Evolutionary conservation across 1,140 invertebrate genomes (phyloP).

Genomic region (Ceratina japonica): DNA sequence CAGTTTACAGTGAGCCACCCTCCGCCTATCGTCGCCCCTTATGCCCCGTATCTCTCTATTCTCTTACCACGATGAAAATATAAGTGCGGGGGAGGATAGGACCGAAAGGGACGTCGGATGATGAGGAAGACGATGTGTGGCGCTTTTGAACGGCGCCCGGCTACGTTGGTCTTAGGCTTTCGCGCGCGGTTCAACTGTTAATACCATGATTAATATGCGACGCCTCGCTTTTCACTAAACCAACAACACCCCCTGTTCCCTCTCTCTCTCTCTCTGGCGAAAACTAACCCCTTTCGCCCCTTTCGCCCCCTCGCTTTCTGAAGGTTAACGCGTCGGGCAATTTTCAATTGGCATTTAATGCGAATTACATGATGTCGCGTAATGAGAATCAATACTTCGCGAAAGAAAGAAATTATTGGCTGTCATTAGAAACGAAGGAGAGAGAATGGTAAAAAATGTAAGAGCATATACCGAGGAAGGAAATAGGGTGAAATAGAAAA

Average conservation of each 20-base stretch:
- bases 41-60: not conserved
- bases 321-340: too few relatives aligned
- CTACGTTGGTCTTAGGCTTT: conserved; percentile 33
- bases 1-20: conserved; percentile 26
- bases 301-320: not conserved
- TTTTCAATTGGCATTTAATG: too few relatives aligned
- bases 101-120: not conserved
- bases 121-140: conserved; percentile 18
- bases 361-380: too few relatives aligned
- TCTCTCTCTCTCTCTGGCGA: not conserved
- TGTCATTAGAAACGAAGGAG: too few relatives aligned
- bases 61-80: conserved; percentile 9
- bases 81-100: not conserved
- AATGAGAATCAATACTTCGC: too few relatives aligned
- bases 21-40: not conserved
- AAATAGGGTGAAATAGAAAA: too few relatives aligned
- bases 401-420: too few relatives aligned
- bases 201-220: conserved; percentile 62
- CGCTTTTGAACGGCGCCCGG: conserved; percentile 17
- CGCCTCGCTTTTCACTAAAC: conserved; percentile 36
- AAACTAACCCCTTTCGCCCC: not conserved
- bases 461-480: too few relatives aligned
- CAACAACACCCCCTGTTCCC: not conserved
- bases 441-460: too few relatives aligned
- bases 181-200: conserved; percentile 43